Evolutionary conservation across 2,888 invertebrate species (phyloP), one percentile per base, ranked within the genome.

Genomic region (Scaptomyza reducta): DNA sequence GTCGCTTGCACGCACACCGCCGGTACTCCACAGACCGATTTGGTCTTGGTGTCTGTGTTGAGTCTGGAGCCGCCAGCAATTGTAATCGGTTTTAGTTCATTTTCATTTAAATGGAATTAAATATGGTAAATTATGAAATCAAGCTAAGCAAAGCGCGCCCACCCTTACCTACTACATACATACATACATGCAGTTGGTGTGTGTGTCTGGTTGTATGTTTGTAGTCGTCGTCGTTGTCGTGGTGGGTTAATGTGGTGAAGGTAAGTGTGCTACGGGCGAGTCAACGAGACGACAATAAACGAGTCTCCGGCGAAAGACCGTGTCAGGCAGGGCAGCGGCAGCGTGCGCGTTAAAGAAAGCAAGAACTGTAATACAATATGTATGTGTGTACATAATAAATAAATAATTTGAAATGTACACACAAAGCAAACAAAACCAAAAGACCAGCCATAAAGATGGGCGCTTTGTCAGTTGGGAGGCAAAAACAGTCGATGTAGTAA

Each of bases 41-140:
- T 18, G 35, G 25, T 62, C 35, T 69, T 42, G 44, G 35, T 73
- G 75, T 80, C 86, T 80, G 68, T 79, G 59, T 49, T 31, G 62
- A 70, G 84, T 86, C 80, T 80, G 73, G 65, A 71, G 49, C 59
- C 55, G 46, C 51, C 51, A 50, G 56, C 71, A 74, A 81, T 77
- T 80, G 78, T 82, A 86, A 89, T 90, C 81, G 86, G 79, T 83
- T 88, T 85, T 72, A 79, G 80, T 89, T 88, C 77, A 84, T 89
- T 87, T 83, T 81, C 77, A 82, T 87, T 89, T 77, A 79, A 86
- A 82, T 79, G 79, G 78, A 84, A 88, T 79, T 84, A 89, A 89
- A 86, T 88, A 84, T 83, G 82, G 79, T 74, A 86, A 87, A 88
- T 81, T 74, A 76, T 86, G 82, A 80, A 86, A 79, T 78, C 86